Evolutionary conservation across 1,140 invertebrate species (phyloP).

Genomic region (Choristoneura fumiferana): DNA sequence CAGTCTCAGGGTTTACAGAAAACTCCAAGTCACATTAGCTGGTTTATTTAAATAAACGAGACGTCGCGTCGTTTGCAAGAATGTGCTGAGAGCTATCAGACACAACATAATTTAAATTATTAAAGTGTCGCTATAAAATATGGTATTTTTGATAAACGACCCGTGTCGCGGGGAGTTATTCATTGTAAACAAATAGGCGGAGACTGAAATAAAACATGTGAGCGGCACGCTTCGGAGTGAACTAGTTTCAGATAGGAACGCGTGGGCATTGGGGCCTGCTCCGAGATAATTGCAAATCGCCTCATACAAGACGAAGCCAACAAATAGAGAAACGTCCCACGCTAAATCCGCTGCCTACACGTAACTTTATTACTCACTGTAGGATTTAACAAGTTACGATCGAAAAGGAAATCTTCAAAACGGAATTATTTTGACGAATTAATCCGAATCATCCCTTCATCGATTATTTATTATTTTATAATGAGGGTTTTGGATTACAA

Average conservation of each 20-base stretch:
- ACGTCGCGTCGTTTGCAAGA: background rate
- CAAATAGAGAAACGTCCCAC: constrained; percentile 16
- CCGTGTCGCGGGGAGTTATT: constrained; percentile 10
- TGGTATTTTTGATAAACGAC: constrained; percentile 8
- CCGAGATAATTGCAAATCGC: constrained; percentile 17
- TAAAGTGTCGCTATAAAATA: constrained; percentile 6
- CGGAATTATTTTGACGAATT: background rate
- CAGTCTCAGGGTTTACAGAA: background rate
- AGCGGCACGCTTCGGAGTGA: constrained; percentile 4
- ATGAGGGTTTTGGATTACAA: too few relatives aligned
- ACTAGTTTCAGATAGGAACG: constrained; percentile 11
- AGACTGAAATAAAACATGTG: constrained; percentile 18
- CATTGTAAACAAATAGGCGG: constrained; percentile 13
- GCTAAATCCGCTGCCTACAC: constrained; percentile 13
- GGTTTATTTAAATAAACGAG: background rate
- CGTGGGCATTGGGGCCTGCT: constrained; percentile 13
- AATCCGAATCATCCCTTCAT: background rate
- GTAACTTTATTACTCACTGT: constrained; percentile 10
- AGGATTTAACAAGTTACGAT: constrained; percentile 14
- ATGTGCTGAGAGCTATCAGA: constrained; percentile 1
- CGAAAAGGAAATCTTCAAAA: constrained; percentile 1
- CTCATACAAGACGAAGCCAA: constrained; percentile 16
- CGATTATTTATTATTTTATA: background rate
- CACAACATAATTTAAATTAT: constrained; percentile 1
- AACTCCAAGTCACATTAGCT: background rate